A percentile compares a stretch with the other conserved stretches of the same genome.
Conservation (phyloP, 2,113 vertebrate species). For the Trachemys scripta region DNA sequence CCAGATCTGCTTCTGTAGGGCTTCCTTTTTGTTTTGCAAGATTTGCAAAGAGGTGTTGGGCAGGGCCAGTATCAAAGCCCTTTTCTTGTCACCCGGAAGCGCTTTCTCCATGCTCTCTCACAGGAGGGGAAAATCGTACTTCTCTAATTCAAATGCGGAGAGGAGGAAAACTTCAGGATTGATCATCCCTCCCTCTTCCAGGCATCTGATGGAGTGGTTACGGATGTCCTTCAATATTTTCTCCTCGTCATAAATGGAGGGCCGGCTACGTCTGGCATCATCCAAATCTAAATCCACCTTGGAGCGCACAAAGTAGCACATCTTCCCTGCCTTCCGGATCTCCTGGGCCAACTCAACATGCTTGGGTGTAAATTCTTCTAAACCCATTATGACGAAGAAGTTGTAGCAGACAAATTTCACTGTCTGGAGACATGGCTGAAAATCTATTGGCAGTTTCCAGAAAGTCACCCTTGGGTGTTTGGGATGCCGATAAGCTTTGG, state of each 20-base stretch:
- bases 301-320: slow-evolving; percentile 80
- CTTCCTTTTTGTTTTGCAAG: too few relatives aligned
- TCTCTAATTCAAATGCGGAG: too few relatives aligned
- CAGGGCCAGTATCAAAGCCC: too few relatives aligned
- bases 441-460: slow-evolving; percentile 16
- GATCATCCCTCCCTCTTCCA: too few relatives aligned
- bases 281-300: slow-evolving; percentile 76
- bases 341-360: slow-evolving; percentile 68
- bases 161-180: too few relatives aligned
- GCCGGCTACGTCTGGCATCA: slow-evolving; percentile 39
- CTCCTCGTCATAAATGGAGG: slow-evolving; percentile 25
- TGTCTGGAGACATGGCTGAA: slow-evolving; percentile 74
- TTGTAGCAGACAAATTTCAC: slow-evolving; percentile 73
- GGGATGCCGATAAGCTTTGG: neutral
- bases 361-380: slow-evolving; percentile 70
- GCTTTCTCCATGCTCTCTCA: too few relatives aligned
- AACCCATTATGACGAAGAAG: slow-evolving; percentile 79
- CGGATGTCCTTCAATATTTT: slow-evolving; percentile 36
- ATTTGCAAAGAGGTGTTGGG: too few relatives aligned
- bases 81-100: too few relatives aligned
- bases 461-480: neutral
- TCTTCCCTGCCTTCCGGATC: slow-evolving; percentile 75
- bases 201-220: neutral
- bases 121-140: too few relatives aligned
- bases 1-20: too few relatives aligned